A percentile compares a stretch with the other conserved stretches of the same genome.
phyloP scores from a whole-genome alignment of 2,888 invertebrate genomes.

The Autographa gamma region DNA sequence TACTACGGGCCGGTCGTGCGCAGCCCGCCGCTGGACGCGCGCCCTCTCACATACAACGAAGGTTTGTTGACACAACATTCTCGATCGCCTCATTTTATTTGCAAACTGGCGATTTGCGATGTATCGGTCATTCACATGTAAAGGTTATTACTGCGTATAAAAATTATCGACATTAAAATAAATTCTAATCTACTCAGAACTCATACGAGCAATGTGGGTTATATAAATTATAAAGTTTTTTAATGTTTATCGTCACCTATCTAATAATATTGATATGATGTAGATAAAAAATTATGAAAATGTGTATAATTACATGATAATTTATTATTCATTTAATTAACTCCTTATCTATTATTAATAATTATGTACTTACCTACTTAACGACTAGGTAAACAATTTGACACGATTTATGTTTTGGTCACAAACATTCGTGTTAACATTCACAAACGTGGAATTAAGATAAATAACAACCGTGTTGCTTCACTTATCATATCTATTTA shows the following conservation, averaged over 20 bases:
- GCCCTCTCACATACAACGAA: constrained; percentile 53
- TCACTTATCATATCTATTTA: background rate
- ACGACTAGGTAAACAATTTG: background rate
- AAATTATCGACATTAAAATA: background rate
- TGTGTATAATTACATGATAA: background rate
- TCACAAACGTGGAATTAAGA: no score
- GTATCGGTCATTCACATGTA: constrained; percentile 20
- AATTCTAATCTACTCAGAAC: background rate
- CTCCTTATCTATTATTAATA: background rate
- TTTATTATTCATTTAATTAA: background rate
- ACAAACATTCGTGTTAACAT: no score
- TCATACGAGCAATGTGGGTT: background rate
- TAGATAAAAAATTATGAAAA: background rate
- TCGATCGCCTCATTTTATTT: constrained; percentile 27
- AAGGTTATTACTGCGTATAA: constrained; percentile 2
- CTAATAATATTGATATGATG: background rate
- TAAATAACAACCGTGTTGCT: no score
- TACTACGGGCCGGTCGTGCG: constrained; percentile 70
- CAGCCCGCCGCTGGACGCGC: constrained; percentile 61
- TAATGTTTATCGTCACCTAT: no score
- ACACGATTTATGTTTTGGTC: background rate
- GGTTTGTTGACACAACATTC: constrained; percentile 70
- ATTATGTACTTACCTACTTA: background rate
- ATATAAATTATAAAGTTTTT: no score
- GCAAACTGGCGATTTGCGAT: constrained; percentile 25